Conservation (phyloP, 2,888 invertebrate genomes). For the Carpatolechia fugitivella region DNA sequence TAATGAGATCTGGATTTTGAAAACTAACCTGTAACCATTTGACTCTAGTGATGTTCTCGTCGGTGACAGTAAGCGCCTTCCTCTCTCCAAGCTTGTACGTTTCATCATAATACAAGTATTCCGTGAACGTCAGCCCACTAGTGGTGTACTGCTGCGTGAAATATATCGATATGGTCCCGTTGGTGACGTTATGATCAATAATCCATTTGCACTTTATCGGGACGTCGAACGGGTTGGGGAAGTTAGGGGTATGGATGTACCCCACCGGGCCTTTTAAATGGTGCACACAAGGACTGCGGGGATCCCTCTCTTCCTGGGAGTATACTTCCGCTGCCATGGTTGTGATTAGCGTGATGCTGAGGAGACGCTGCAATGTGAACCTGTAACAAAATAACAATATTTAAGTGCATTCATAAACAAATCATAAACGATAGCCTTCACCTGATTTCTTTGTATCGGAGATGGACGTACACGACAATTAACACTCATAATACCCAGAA, state of each 20-base stretch:
- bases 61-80: conserved; percentile 83
- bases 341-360: conserved; percentile 56
- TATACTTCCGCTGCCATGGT: conserved; percentile 44
- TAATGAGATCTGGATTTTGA: conserved; percentile 11
- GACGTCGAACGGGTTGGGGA: conserved; percentile 88
- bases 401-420: too few relatives aligned
- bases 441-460: too few relatives aligned
- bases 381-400: conserved; percentile 43
- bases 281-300: conserved; percentile 82
- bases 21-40: conserved; percentile 74
- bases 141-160: conserved; percentile 93
- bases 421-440: too few relatives aligned
- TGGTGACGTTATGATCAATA: conserved; percentile 86
- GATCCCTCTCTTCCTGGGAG: conserved; percentile 54
- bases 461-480: too few relatives aligned
- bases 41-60: conserved; percentile 85
- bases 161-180: conserved; percentile 89
- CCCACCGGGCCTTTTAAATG: conserved; percentile 83
- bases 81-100: conserved; percentile 83
- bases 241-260: conserved; percentile 89
- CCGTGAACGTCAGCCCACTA: conserved; percentile 87
- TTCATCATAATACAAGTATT: conserved; percentile 87
- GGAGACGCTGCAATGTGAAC: conserved; percentile 52
- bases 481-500: too few relatives aligned
- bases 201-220: conserved; percentile 94